Base-by-base conservation (phyloP, 2,888 invertebrate genomes). In the Meghimatium bilineatum region DNA sequence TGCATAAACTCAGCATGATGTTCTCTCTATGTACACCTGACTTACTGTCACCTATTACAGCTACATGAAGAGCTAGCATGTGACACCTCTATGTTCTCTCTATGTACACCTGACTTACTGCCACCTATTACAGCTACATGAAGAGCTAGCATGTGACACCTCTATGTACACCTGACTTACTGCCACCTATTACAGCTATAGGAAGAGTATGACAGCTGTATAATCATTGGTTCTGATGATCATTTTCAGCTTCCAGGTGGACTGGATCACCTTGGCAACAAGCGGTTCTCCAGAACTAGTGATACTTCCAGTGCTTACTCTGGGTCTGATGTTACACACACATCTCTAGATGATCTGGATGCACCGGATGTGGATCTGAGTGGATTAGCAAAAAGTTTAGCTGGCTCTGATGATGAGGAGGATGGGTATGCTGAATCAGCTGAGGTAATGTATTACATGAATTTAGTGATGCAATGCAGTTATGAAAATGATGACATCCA, bases 251-350 rank as follows among this genome's bases (percentile, higher is more conserved):
- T 66, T 32, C 74, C 60, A 44, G 84, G 82, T 52, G 87, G 83
- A 49, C 29, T 63, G 32, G 83, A 83, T 0, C 78, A 88, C 66
- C 81, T 85, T 36, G 85, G 82, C 66, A 84, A 86, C 82, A 92
- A 92, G 85, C 88, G 92, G 34, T 90, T 89, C 86, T 91, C 91
- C 0, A 88, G 91, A 5, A 91, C 91, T 52, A 97, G 97, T 92
- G 98, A 98, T 94, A 98, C 98, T 38, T 98, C 97, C 93, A 98
- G 98, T 88, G 98, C 98, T 84, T 98, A 98, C 94, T 97, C 97
- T 92, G 98, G 98, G 87, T 97, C 97, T 89, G 98, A 98, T 95
- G 89, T 91, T 90, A 91, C 92, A 91, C 97, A 97, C 93, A 93
- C 93, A 10, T 93, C 93, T 1, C 87, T 93, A 85, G 92, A 93